Evolutionary conservation across 2,888 invertebrate species (phyloP).

Genomic region (Melanchra persicariae): DNA sequence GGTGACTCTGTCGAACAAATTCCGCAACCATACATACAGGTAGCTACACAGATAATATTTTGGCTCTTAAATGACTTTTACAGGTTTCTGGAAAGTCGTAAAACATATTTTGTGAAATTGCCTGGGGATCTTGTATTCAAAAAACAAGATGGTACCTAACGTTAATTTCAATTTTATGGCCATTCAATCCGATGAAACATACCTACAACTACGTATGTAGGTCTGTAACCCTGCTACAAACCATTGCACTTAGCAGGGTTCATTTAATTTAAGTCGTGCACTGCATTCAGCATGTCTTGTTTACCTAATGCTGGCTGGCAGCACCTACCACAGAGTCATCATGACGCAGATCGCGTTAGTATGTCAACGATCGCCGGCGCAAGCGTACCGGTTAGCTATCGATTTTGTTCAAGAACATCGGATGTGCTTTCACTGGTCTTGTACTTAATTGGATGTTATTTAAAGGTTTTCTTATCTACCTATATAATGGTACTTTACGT

Average conservation of each 20-base stretch:
- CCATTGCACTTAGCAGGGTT: not conserved
- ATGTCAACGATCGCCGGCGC: slow-evolving; percentile 62
- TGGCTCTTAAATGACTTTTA: not conserved
- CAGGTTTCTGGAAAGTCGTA: too few species aligned
- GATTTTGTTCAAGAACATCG: slow-evolving; percentile 71
- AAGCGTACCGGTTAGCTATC: slow-evolving; percentile 67
- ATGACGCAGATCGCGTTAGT: slow-evolving; percentile 60
- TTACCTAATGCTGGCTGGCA: slow-evolving; percentile 34
- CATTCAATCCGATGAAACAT: too few species aligned
- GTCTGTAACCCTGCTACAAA: too few species aligned
- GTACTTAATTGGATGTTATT: slow-evolving; percentile 67
- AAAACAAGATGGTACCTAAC: too few species aligned
- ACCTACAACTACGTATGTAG: too few species aligned
- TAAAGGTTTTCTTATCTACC: slow-evolving; percentile 35
- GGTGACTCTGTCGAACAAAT: too few species aligned
- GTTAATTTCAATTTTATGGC: too few species aligned
- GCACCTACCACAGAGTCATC: slow-evolving; percentile 23
- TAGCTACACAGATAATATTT: too few species aligned
- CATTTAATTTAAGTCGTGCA: not conserved
- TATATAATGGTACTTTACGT: slow-evolving; percentile 1
- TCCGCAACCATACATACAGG: too few species aligned
- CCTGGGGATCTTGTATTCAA: too few species aligned
- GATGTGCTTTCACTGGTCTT: slow-evolving; percentile 76
- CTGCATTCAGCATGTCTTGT: slow-evolving; percentile 30
- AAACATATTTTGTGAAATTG: too few species aligned